Evolutionary conservation across 2,113 vertebrate genomes (phyloP), one percentile per base, ranked within the genome.

Genomic region (Falco punctatus): DNA sequence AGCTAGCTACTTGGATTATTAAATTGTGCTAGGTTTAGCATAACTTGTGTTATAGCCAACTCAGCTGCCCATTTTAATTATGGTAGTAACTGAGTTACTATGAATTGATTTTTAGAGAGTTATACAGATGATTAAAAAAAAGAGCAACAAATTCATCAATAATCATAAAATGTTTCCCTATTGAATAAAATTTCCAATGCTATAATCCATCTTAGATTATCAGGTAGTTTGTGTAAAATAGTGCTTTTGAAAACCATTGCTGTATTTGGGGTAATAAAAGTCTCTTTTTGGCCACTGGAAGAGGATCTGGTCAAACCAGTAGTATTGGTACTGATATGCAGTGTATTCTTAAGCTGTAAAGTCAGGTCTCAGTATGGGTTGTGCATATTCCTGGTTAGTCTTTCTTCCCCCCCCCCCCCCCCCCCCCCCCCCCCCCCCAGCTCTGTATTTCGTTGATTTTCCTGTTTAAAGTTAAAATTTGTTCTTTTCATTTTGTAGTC

Each of bases 131-230:
- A 38, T 28, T 2, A 4, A 15, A 35, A 55, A 52, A 44, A 62
- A 66, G 26, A 10, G 4, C 5, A 5, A 33, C 2, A 83, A 49
- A 67, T 23, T 74, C 1, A 15, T 61, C 13, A 44, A 14, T 35
- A 35, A 48, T 72, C 16, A 16, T 9, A 46, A 42, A 87, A 13
- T 4, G 10, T 16, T 66, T 46, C 42, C 5, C 20, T 62, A 14
- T 4, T 4, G 2, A 57, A 33, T 15, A 52, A 35, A n/a, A 18
- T 33, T 86, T 94, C 5, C 26, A 51, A 6, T 18, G 12, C 26
- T 65, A 0, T 55, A 42, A 44, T 65, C 15, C 1, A 1, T 40
- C 5, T 6, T 1, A 71, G 22, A 4, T 65, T 48, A 19, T 75
- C 44, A 69, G 18, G 20, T 46, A 38, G 6, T 42, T 82, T 30